Conservation (phyloP, 2,797 vertebrate species). For the Neopelma chrysocephalum region DNA sequence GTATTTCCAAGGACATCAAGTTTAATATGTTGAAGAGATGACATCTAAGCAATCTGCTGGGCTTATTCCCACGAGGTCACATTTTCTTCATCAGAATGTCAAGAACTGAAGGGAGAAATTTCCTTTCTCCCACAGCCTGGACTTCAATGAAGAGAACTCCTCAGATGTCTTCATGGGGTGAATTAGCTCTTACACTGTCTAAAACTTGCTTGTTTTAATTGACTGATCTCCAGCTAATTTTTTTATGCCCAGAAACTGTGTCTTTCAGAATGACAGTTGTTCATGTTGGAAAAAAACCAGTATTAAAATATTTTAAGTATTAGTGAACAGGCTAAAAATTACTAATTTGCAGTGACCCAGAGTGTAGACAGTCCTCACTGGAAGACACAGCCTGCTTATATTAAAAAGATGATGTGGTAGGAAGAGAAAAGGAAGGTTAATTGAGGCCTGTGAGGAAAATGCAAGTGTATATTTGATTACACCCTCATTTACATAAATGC, state of each 20-base stretch:
- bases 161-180: not conserved
- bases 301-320: not conserved
- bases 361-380: not conserved
- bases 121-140: not conserved
- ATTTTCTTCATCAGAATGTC: not conserved
- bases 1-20: not conserved
- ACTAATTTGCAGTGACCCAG: not conserved
- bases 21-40: not conserved
- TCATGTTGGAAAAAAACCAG: not conserved
- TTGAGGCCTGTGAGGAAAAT: constrained; percentile 45
- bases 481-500: constrained; percentile 64
- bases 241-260: not conserved
- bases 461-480: constrained; percentile 65
- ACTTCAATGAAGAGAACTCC: not conserved
- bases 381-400: not conserved
- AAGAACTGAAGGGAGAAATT: not conserved
- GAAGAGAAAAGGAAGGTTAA: constrained; percentile 56
- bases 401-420: not conserved
- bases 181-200: not conserved
- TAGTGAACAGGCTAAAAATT: not conserved
- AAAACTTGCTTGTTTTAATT: not conserved
- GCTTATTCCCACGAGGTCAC: not conserved
- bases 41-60: not conserved
- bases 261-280: not conserved
- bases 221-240: not conserved